Base-by-base conservation (phyloP, 2,113 vertebrate species). In the Chroicocephalus ridibundus region DNA sequence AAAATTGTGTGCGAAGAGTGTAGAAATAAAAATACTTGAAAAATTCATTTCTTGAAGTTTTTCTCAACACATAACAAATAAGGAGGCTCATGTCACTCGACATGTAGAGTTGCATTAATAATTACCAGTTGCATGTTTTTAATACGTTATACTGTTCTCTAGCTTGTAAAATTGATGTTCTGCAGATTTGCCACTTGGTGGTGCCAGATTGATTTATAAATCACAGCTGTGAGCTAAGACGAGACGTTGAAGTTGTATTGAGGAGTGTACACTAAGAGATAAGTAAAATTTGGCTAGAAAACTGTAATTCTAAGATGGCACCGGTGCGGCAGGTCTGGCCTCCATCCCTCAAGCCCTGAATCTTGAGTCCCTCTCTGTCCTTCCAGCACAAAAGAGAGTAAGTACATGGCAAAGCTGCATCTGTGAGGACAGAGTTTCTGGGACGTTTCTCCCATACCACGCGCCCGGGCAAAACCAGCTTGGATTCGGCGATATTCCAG, bases 121-220 rank as follows among this genome's bases (percentile, higher is more conserved):
- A 26, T 46, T 19, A n/a, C 4, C 29, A 29, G 3, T 74, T 57
- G 13, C 1, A 0, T n/a, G 4, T 44, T 51, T 78, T 38, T 54
- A 6, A n/a, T 15, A 69, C 15, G 24, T 36, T n/a, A 0, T 0
- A 1, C 16, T 52, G 5, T 15, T 74, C 9, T 4, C 12, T 38
- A 27, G 27, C 13, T 86, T 60, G 20, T 1, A n/a, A 52, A 92
- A 49, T 40, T 52, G 65, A 9, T 58, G 49, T 91, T 96, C 83
- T 93, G 52, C 83, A 46, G 5, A 46, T 82, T 76, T 94, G 74
- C 94, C 96, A 85, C 95, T 94, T 93, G 97, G 94, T 96, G 95
- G 96, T 94, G 97, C 95, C 83, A 94, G 25, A 76, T 31, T 18
- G 83, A 88, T 89, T 91, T 69, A 31, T 64, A 92, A 91, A 57